Base-by-base conservation (phyloP, 1,140 invertebrate species). In the Drosophila tsacasi region DNA sequence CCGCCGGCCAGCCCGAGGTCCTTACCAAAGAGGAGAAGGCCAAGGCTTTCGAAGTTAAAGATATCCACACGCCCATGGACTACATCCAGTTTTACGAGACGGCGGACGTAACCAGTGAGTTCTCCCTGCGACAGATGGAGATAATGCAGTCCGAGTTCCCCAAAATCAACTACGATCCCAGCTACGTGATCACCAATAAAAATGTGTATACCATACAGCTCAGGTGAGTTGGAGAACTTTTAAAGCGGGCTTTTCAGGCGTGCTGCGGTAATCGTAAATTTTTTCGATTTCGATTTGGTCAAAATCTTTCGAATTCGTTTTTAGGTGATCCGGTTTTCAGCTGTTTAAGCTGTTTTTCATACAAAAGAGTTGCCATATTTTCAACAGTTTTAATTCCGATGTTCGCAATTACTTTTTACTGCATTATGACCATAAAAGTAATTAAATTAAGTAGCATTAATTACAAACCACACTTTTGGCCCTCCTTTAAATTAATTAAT, bases 181-280 rank as follows among this genome's bases (percentile, higher is more conserved):
- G 96, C 92, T 93, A 97, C 80, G 93, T 97, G 61, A 94, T 97
- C 23, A 97, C 96, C 40, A 95, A 95, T 92, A 93, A 93, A 79
- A 94, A 94, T 83, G 94, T 97, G 46, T 97, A 96, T 93, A 95
- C 95, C 92, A 94, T 96, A 77, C 93, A 94, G 81, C 93, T 96
- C 23, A 95, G 95, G 96, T 52, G 25, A 52, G 49, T 30, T n/a
- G 4, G 25, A 27, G 9, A 27, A 12, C 15, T 10, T 0, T 5
- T 13, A 30, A 19, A 30, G 2, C 8, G 21, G 10, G 8, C 13
- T 50, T 37, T 10, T n/a, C n/a, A n/a, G n/a, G n/a, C n/a, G n/a
- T n/a, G n/a, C n/a, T n/a, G n/a, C n/a, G n/a, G n/a, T n/a, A n/a
- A n/a, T n/a, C n/a, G n/a, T n/a, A n/a, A n/a, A n/a, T n/a, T n/a